Evolutionary conservation across 2,113 vertebrate genomes (phyloP).

Genomic region (Eublepharis macularius): DNA sequence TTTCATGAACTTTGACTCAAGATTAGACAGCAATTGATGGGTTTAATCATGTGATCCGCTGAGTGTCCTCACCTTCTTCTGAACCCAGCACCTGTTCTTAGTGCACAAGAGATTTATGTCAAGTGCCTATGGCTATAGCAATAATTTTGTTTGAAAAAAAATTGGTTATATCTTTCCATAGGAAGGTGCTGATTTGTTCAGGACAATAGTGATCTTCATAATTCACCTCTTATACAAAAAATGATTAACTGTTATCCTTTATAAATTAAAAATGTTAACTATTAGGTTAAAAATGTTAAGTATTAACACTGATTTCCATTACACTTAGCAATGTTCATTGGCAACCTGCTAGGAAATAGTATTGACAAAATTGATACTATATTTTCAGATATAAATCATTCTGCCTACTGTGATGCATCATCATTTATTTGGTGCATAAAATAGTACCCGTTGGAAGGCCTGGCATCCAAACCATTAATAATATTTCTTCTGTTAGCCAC

Average conservation of each 20-base stretch:
- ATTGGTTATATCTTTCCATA: slow-evolving; percentile 13
- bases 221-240: slow-evolving; percentile 4
- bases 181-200: slow-evolving; percentile 15
- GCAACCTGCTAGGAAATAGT: background rate
- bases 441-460: too few species aligned
- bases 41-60: background rate
- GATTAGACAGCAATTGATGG: background rate
- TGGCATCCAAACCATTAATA: background rate
- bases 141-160: background rate
- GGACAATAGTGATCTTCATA: background rate
- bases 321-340: background rate
- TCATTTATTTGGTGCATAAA: background rate
- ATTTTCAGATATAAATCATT: background rate
- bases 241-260: background rate
- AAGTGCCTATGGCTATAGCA: background rate
- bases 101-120: background rate
- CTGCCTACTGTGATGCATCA: background rate
- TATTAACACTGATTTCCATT: slow-evolving; percentile 2
- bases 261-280: background rate
- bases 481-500: background rate
- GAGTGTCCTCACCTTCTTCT: background rate
- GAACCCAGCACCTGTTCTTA: background rate
- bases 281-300: background rate
- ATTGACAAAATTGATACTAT: background rate
- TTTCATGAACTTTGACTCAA: background rate